Evolutionary conservation across 2,888 invertebrate genomes (phyloP).

Genomic region (Xestia c-nigrum): DNA sequence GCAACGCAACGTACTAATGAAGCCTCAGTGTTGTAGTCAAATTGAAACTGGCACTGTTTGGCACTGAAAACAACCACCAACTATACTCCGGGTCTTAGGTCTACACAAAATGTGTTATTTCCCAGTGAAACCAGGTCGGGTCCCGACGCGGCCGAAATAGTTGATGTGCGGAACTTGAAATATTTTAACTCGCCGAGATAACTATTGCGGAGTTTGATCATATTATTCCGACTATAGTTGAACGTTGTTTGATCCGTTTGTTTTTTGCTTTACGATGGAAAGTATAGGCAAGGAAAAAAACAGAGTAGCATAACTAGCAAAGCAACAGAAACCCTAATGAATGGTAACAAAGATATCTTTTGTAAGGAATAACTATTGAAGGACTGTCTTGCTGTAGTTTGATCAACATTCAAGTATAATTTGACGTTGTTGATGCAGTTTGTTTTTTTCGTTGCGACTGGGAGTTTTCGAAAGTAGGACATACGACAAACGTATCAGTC

Average conservation of each 20-base stretch:
- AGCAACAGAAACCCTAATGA: background rate
- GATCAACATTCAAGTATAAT: slow-evolving; percentile 10
- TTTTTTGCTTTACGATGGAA: background rate
- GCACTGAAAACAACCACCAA: background rate
- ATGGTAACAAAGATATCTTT: background rate
- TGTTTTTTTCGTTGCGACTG: background rate
- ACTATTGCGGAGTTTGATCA: slow-evolving; percentile 35
- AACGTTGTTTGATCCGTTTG: slow-evolving; percentile 4
- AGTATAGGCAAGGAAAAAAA: background rate
- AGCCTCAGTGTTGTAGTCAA: background rate
- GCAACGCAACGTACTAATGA: no score
- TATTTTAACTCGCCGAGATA: slow-evolving; percentile 52
- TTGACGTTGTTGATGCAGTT: background rate
- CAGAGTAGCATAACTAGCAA: background rate
- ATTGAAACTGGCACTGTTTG: background rate
- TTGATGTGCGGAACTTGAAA: slow-evolving; percentile 57
- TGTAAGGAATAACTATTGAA: background rate
- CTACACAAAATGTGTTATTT: slow-evolving; percentile 34
- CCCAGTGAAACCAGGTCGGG: slow-evolving; percentile 38
- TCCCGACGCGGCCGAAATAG: slow-evolving; percentile 44
- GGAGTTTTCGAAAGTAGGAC: background rate
- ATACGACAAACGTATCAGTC: background rate
- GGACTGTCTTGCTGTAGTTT: slow-evolving; percentile 20
- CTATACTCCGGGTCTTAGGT: background rate
- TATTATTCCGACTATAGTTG: slow-evolving; percentile 13